Evolutionary conservation across 2,888 invertebrate genomes (phyloP).

Genomic region (Lathronympha strigana): DNA sequence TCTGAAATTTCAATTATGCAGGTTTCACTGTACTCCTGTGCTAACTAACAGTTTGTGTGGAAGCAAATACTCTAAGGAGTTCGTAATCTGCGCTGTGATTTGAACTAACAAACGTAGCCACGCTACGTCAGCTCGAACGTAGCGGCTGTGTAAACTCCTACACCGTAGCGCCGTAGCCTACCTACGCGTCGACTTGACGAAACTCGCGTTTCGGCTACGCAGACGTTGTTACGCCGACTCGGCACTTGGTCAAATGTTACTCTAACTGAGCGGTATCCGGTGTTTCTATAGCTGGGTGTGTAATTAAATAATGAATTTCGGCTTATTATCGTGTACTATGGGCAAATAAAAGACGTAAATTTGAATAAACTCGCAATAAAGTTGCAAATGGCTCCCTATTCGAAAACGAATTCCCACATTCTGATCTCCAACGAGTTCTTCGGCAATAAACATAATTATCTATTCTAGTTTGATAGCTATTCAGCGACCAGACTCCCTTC

Average conservation of each 20-base stretch:
- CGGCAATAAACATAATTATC: constrained; percentile 29
- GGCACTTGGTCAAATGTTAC: constrained; percentile 6
- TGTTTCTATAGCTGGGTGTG: too few species aligned
- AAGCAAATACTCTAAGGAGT: neutral
- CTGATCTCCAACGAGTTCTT: constrained; percentile 24
- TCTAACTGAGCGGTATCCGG: too few species aligned
- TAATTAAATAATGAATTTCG: too few species aligned
- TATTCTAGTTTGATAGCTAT: constrained; percentile 41
- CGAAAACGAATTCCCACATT: constrained; percentile 32
- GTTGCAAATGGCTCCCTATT: constrained; percentile 5
- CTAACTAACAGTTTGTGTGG: neutral
- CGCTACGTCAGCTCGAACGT: constrained; percentile 51
- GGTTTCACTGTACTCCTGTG: too few species aligned
- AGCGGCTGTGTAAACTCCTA: constrained; percentile 54
- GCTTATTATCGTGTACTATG: too few species aligned
- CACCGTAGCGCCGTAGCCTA: constrained; percentile 58
- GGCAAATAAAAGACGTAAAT: too few species aligned
- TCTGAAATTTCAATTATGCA: too few species aligned
- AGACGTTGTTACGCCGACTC: constrained; percentile 16
- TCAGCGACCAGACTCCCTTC: constrained; percentile 36
- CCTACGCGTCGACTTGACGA: constrained; percentile 48
- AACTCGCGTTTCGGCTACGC: constrained; percentile 30
- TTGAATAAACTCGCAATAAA: too few species aligned
- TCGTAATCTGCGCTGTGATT: constrained; percentile 1
- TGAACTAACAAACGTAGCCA: constrained; percentile 15